These are phyloP conservation scores for Drosophila parvula DNA, from an alignment of 1,140 invertebrate genomes.

Conservation along the genomic window DNA sequence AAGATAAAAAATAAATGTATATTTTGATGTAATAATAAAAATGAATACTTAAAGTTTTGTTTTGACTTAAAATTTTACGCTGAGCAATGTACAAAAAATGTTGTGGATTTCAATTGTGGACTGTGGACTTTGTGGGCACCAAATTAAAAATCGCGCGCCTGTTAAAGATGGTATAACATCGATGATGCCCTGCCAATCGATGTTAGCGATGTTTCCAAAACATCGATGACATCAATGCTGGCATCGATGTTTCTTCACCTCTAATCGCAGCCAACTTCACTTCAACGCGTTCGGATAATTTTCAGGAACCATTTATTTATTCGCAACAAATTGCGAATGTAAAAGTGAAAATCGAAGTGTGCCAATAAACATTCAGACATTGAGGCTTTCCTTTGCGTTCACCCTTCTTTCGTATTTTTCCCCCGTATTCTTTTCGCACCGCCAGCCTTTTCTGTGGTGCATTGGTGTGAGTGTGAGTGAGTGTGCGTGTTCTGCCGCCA, in stretches of 20 bases:
- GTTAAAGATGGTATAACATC: too few species aligned
- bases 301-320: constrained; percentile 69
- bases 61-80: too few species aligned
- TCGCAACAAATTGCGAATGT: constrained; percentile 72
- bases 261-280: constrained; percentile 68
- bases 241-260: neutral
- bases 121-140: too few species aligned
- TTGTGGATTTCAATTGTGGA: too few species aligned
- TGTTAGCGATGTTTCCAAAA: too few species aligned
- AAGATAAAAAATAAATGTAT: too few species aligned
- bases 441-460: constrained; percentile 44
- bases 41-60: too few species aligned
- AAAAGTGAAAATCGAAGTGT: constrained; percentile 54
- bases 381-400: constrained; percentile 15
- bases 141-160: too few species aligned
- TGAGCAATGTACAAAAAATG: too few species aligned
- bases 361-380: constrained; percentile 39
- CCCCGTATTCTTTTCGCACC: constrained; percentile 53
- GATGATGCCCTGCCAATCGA: too few species aligned
- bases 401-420: constrained; percentile 32
- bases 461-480: constrained; percentile 57
- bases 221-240: too few species aligned
- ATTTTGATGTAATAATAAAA: too few species aligned
- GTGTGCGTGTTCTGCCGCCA: constrained; percentile 66
- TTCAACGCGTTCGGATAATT: constrained; percentile 72